Percentiles rank a stretch among this genome's conserved stretches.
Conservation (phyloP, 2,888 invertebrate genomes). For the Drosophila aldrichi region DNA sequence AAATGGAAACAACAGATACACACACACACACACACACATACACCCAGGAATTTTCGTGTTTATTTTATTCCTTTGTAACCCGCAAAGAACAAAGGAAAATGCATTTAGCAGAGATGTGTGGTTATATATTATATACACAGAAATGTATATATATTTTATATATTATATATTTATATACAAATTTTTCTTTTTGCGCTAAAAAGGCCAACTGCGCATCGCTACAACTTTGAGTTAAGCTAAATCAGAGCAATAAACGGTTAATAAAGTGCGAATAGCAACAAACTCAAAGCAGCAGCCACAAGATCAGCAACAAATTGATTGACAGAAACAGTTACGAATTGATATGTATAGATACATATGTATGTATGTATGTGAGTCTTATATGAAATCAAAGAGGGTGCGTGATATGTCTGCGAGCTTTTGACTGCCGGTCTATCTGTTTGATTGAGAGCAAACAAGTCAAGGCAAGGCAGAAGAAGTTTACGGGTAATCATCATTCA, state of each 20-base stretch:
- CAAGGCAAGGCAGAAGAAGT: conserved; percentile 25
- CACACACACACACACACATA: conserved; percentile 53
- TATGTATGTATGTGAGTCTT: background rate
- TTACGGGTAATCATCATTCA: conserved; percentile 56
- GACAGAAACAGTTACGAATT: conserved; percentile 35
- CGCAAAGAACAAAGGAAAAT: conserved; percentile 57
- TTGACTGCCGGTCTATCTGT: conserved; percentile 24
- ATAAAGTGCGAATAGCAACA: conserved; percentile 43
- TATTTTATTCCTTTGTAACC: conserved; percentile 19
- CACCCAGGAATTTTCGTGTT: conserved; percentile 42
- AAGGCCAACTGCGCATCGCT: conserved; percentile 11
- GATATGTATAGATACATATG: conserved; percentile 7
- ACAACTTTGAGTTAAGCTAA: background rate
- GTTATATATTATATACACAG: background rate
- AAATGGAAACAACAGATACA: conserved; percentile 59
- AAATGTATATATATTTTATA: background rate
- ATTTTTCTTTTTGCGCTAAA: background rate
- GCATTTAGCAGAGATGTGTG: background rate
- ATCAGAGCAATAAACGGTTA: conserved; percentile 45
- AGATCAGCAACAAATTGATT: conserved; percentile 39
- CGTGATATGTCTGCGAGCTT: conserved; percentile 57
- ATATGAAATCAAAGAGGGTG: conserved; percentile 20
- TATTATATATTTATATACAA: background rate
- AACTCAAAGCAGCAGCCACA: conserved; percentile 17
- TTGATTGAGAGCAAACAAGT: conserved; percentile 48